Evolutionary conservation across 2,888 invertebrate genomes (phyloP).

Genomic region (Baronia brevicornis): DNA sequence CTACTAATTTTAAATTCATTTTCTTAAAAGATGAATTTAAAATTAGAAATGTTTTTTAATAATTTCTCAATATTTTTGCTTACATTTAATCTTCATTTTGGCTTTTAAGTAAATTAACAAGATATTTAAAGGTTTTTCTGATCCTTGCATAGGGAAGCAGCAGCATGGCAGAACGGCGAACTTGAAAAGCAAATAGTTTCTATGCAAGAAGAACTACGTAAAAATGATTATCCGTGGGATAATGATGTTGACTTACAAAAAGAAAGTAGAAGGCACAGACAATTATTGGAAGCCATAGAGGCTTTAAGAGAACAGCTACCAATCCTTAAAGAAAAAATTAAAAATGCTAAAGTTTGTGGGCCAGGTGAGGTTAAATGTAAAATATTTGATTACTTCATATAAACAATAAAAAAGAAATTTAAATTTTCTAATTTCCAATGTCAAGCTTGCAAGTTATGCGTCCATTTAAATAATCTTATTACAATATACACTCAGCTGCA

Average conservation of each 20-base stretch:
- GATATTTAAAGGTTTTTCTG: too few species aligned
- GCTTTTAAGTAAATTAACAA: too few species aligned
- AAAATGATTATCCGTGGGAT: conserved; percentile 57
- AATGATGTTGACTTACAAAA: conserved; percentile 52
- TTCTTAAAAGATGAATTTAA: not conserved
- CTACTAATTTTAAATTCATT: not conserved
- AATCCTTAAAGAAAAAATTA: conserved; percentile 57
- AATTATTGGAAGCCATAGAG: conserved; percentile 55
- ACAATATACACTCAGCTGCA: too few species aligned
- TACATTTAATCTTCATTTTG: too few species aligned
- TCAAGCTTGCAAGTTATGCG: too few species aligned
- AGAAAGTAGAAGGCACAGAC: conserved; percentile 53
- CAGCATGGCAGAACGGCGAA: conserved; percentile 66
- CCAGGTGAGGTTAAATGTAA: conserved; percentile 37
- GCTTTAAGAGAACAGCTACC: conserved; percentile 53
- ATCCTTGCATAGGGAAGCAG: conserved; percentile 47
- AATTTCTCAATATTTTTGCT: not conserved
- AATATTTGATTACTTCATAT: too few species aligned
- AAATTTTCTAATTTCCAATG: too few species aligned
- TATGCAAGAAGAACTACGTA: conserved; percentile 61
- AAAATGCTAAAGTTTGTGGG: conserved; percentile 64
- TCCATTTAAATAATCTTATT: too few species aligned
- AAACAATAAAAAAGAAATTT: too few species aligned
- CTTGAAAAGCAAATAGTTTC: conserved; percentile 60
- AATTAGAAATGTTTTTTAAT: not conserved